Base-by-base conservation (phyloP, 2,797 vertebrate genomes). In the Chelon labrosus region DNA sequence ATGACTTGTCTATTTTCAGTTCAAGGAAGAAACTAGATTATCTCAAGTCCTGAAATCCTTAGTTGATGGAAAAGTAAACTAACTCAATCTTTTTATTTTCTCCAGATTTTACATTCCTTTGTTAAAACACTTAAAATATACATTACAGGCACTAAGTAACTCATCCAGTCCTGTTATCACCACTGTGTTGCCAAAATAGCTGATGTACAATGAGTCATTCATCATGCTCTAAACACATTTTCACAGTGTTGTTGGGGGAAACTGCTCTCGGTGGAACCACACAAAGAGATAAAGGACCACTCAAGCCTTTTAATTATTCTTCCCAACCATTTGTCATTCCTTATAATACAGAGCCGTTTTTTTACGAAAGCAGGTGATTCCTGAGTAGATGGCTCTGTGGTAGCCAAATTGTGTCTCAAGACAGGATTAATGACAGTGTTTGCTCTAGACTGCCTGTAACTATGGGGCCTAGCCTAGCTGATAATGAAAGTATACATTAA, bases 281-380 rank as follows among this genome's bases (percentile, higher is more conserved):
- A 69, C 57, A 53, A 47, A 52, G 61, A 84, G 75, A 85, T 82
- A 85, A 83, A 86, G 62, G 22, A 80, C 58, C 55, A 71, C 69
- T 86, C 76, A 66, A 77, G 63, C 52, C 49, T 87, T 83, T 90
- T 85, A 89, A 89, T 87, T 86, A 91, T 82, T 80, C 69, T 47
- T 57, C 38, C 16, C 61, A 68, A 39, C 46, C 79, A 73, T 85
- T 88, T 76, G 77, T 82, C 76, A 77, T 74, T 78, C 57, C 49
- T 53, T 57, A 46, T 70, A 66, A 73, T 38, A 58, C 19, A 16
- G 22, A 52, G 47, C 50, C 46, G 2, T 68, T 84, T 51, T 22
- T 78, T 70, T 62, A 44, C 57, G 56, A 69, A 71, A 38, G 27
- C 5, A 51, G 53, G 55, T 61, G 66, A 82, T 80, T 75, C 58